Conservation (phyloP, 2,113 vertebrate species). For the Melanocharis versteri region DNA sequence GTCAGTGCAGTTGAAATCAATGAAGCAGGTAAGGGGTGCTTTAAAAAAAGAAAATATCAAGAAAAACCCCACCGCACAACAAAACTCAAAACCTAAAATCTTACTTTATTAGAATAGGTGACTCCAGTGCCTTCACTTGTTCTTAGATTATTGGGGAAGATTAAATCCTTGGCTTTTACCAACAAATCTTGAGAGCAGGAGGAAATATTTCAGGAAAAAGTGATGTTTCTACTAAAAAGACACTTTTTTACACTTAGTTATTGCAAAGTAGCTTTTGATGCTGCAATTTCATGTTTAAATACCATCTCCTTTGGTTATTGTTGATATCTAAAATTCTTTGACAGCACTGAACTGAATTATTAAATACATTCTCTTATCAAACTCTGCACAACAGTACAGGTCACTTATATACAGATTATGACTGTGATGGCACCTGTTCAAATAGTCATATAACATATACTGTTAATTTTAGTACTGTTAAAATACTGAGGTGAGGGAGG, state of each 20-base stretch:
- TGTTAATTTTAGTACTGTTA: neutral
- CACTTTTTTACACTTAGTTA: neutral
- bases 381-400: neutral
- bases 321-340: neutral
- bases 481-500: neutral
- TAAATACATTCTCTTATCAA: neutral
- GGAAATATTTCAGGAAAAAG: neutral
- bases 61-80: neutral
- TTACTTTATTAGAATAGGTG: neutral
- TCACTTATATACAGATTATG: neutral
- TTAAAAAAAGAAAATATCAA: neutral
- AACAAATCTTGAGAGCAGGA: neutral
- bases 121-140: neutral
- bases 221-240: neutral
- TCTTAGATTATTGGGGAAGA: neutral
- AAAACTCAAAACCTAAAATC: neutral
- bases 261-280: neutral
- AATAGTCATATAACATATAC: neutral
- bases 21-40: conserved; percentile 60
- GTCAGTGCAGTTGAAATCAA: conserved; percentile 55
- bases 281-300: neutral
- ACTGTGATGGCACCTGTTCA: neutral
- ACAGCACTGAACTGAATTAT: neutral
- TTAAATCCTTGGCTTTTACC: neutral
- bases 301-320: neutral